These are phyloP conservation scores for Drosophila testacea DNA, from an alignment of 2,888 invertebrate genomes.

Conservation along the genomic window DNA sequence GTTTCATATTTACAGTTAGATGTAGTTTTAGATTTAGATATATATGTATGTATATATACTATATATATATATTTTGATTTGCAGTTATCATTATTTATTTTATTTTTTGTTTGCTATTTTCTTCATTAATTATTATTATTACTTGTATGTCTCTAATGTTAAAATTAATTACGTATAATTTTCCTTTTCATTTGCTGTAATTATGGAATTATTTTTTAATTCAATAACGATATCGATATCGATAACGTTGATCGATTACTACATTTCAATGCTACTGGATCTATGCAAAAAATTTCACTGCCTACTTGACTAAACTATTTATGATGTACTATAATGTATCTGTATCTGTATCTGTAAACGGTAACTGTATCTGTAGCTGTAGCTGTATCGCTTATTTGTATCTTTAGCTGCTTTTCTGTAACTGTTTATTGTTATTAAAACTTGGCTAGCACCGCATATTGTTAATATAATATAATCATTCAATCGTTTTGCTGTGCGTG, in stretches of 20 bases:
- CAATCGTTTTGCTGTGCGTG: conserved; percentile 27
- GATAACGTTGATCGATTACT: conserved; percentile 23
- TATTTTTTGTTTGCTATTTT: conserved; percentile 14
- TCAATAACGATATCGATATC: conserved; percentile 3
- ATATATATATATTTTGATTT: conserved; percentile 31
- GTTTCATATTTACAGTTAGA: conserved; percentile 53
- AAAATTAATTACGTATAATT: conserved; percentile 72
- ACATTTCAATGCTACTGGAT: conserved; percentile 45
- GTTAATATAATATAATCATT: conserved; percentile 41
- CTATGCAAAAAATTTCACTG: conserved; percentile 70
- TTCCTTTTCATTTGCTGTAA: conserved; percentile 22
- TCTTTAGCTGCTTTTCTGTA: conserved; percentile 20
- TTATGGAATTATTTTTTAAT: conserved; percentile 25
- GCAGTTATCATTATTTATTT: background rate
- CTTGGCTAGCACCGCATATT: conserved; percentile 74
- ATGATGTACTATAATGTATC: conserved; percentile 26
- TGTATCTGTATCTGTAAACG: conserved; percentile 20
- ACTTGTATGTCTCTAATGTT: conserved; percentile 44
- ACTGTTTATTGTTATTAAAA: conserved; percentile 40
- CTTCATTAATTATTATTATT: conserved; percentile 4
- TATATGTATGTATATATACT: conserved; percentile 21
- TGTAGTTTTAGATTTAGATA: conserved; percentile 16
- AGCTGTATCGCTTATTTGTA: conserved; percentile 19
- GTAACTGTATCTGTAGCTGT: conserved; percentile 22
- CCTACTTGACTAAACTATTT: conserved; percentile 48